These are phyloP conservation scores for Isaurus tuberculatus DNA, from an alignment of 92 coral and sea anemone species.

Conservation along the genomic window DNA sequence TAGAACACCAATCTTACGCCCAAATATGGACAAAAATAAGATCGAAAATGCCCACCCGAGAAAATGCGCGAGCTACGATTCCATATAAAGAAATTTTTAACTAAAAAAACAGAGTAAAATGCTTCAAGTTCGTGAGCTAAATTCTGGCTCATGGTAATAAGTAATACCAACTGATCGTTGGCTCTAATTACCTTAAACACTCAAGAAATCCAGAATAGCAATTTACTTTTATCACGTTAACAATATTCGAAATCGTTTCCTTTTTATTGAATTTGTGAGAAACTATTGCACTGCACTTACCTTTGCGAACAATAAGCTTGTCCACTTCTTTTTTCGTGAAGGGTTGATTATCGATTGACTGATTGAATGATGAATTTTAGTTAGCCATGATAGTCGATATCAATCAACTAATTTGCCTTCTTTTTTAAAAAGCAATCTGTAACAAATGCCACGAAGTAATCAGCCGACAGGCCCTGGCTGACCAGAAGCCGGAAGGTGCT, in stretches of 20 bases:
- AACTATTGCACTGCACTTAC: slow-evolving; percentile 14
- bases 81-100: slow-evolving; percentile 29
- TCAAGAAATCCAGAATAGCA: slow-evolving; percentile 5
- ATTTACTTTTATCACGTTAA: slow-evolving; percentile 1
- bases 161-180: slow-evolving; percentile 30
- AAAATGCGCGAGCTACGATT: slow-evolving; percentile 13
- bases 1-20: slow-evolving; percentile 38
- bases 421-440: slow-evolving; percentile 45
- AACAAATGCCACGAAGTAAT: slow-evolving; percentile 39
- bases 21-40: slow-evolving; percentile 25
- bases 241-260: slow-evolving; percentile 36
- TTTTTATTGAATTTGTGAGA: slow-evolving; percentile 9
- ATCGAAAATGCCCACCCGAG: background rate
- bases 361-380: slow-evolving; percentile 38
- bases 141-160: slow-evolving; percentile 31
- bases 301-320: slow-evolving; percentile 44
- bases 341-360: slow-evolving; percentile 37
- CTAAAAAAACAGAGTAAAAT: slow-evolving; percentile 24
- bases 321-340: slow-evolving; percentile 32
- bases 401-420: slow-evolving; percentile 20
- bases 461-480: slow-evolving; percentile 37
- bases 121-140: slow-evolving; percentile 40
- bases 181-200: background rate
- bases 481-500: slow-evolving; percentile 2
- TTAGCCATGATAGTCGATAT: background rate